Evolutionary conservation across 2,888 invertebrate species (phyloP), one percentile per base, ranked within the genome.

Genomic region (Amphipyra berbera): DNA sequence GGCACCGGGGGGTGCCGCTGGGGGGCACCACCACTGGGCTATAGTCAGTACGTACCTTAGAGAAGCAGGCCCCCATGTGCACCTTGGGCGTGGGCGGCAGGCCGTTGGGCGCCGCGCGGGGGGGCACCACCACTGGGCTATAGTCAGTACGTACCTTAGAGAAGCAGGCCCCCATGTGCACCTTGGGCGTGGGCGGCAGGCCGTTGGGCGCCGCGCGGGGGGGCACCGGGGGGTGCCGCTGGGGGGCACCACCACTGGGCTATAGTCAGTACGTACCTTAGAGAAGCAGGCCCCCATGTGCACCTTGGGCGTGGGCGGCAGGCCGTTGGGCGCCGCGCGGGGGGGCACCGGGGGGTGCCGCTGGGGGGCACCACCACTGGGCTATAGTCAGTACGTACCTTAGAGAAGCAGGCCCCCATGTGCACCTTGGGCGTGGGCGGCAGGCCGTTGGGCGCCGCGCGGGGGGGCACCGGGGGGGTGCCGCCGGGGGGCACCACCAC

Each of bases 81-180:
- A 98, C 99, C 94, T 99, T 99, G 48, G 99, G 99, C 56, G 99
- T 99, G 48, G 99, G 99, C 45, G 99, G 99, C 69, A 99, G 95
- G 12, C 99, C 99, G 95, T 99, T 99, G 82, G 97, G 98, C 21
- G 97, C 97, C 49, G 98, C 97, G 60, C 98, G 95, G 0, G 98
- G 98, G n/a, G n/a, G n/a, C n/a, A n/a, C n/a, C n/a, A n/a, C n/a
- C n/a, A n/a, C n/a, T n/a, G n/a, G n/a, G n/a, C n/a, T n/a, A n/a
- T n/a, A n/a, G n/a, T n/a, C n/a, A n/a, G n/a, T n/a, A n/a, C n/a
- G n/a, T n/a, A n/a, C n/a, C n/a, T n/a, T n/a, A n/a, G n/a, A n/a
- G n/a, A n/a, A n/a, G n/a, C n/a, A n/a, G n/a, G n/a, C n/a, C n/a
- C n/a, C n/a, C n/a, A n/a, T n/a, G n/a, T n/a, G n/a, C n/a, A n/a